These are phyloP conservation scores for Semaprochilodus insignis DNA, from an alignment of 2,797 vertebrate genomes.

Conservation along the genomic window DNA sequence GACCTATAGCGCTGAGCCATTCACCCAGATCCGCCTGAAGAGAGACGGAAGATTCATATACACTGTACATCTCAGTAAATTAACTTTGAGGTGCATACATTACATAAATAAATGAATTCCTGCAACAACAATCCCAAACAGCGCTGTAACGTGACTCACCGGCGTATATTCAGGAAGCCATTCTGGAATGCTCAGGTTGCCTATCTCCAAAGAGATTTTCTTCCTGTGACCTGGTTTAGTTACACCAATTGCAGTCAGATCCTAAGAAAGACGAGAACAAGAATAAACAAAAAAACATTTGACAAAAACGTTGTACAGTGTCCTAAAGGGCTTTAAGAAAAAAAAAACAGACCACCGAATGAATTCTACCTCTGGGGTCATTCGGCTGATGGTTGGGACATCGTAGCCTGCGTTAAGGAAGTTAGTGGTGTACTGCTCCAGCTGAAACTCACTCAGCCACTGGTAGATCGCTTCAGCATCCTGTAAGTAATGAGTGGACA, in stretches of 20 bases:
- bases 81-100: too few relatives aligned
- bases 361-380: conserved; percentile 91
- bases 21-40: conserved; percentile 87
- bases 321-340: neutral
- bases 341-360: neutral
- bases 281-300: neutral
- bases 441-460: conserved; percentile 94
- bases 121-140: neutral
- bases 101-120: neutral
- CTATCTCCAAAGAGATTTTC: conserved; percentile 93
- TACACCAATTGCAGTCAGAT: conserved; percentile 93
- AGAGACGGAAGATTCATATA: conserved; percentile 44
- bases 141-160: conserved; percentile 69
- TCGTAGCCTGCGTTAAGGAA: conserved; percentile 92
- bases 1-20: conserved; percentile 92
- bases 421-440: conserved; percentile 90
- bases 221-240: conserved; percentile 97
- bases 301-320: neutral
- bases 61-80: neutral
- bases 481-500: conserved; percentile 64
- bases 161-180: conserved; percentile 95
- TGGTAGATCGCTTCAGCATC: conserved; percentile 93
- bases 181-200: conserved; percentile 90
- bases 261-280: conserved; percentile 71
- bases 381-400: conserved; percentile 94